A percentile compares a stretch with the other conserved stretches of the same genome.
Evolutionary conservation across 37 sponge, comb jelly and placozoan species (phyloP).

Genomic region (Lycopodina hypogea): DNA sequence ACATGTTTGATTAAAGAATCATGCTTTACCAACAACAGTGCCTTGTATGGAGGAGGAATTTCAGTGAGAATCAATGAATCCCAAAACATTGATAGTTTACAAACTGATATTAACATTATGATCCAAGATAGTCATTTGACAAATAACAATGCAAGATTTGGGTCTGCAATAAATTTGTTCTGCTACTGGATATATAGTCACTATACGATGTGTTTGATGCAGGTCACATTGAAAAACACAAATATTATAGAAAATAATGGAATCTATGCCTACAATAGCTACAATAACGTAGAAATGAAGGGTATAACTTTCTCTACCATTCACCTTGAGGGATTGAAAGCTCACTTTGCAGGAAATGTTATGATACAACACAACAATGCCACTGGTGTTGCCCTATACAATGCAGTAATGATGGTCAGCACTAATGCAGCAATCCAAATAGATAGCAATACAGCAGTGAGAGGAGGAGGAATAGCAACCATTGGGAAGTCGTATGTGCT

Average conservation of each 20-base stretch:
- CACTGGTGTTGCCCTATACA: constrained; percentile 20
- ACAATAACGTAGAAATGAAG: neutral
- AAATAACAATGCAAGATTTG: constrained; percentile 21
- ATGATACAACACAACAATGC: constrained; percentile 25
- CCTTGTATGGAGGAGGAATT: constrained; percentile 20
- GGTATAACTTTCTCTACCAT: constrained; percentile 23
- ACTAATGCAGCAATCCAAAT: neutral
- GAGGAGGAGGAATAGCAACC: constrained; percentile 42
- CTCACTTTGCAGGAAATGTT: constrained; percentile 8
- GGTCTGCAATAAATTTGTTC: constrained; percentile 26
- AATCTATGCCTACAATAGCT: neutral
- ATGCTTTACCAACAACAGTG: constrained; percentile 11
- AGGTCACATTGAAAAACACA: neutral
- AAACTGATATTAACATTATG: neutral
- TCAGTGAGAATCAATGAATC: neutral
- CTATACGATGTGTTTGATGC: neutral
- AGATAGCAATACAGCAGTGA: constrained; percentile 4
- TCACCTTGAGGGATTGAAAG: constrained; percentile 29
- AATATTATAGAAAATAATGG: constrained; percentile 9
- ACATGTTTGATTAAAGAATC: neutral
- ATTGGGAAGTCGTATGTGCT: constrained; percentile 11
- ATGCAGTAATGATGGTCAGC: constrained; percentile 2
- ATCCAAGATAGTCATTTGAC: neutral
- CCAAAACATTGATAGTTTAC: neutral
- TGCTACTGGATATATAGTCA: neutral